A percentile compares a stretch with the other conserved stretches of the same genome.
Conservation (phyloP, 2,797 vertebrate genomes). For the Hybognathus amarus region DNA sequence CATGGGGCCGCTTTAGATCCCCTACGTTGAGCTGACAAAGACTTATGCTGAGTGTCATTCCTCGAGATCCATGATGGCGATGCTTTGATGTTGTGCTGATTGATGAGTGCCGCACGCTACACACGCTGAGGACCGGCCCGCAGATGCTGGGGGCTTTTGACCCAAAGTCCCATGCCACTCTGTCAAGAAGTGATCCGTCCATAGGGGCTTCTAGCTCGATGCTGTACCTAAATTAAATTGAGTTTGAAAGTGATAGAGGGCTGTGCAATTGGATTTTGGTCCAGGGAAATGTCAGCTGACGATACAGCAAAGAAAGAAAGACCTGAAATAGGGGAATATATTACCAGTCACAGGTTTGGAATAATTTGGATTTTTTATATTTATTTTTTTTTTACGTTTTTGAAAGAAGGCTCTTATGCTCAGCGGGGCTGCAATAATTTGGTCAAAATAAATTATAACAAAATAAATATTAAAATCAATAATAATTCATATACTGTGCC, state of each 20-base stretch:
- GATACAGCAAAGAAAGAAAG: neutral
- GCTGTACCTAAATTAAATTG: slow-evolving; percentile 22
- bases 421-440: neutral
- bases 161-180: slow-evolving; percentile 20
- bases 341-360: neutral
- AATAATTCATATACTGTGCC: neutral
- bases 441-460: neutral
- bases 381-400: neutral
- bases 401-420: neutral
- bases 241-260: slow-evolving; percentile 32
- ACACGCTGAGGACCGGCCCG: neutral
- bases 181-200: slow-evolving; percentile 30
- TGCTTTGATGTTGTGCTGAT: slow-evolving; percentile 72
- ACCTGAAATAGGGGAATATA: neutral
- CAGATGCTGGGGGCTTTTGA: slow-evolving; percentile 44
- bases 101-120: slow-evolving; percentile 68
- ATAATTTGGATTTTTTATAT: neutral
- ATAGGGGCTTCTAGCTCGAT: neutral
- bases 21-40: slow-evolving; percentile 18
- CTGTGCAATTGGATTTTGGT: slow-evolving; percentile 26
- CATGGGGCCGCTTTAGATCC: neutral
- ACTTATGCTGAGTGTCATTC: slow-evolving; percentile 36
- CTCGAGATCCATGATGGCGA: slow-evolving; percentile 68
- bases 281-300: slow-evolving; percentile 1
- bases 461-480: neutral